Evolutionary conservation across 1,140 invertebrate species (phyloP), one percentile per base, ranked within the genome.

Genomic region (Sarcophaga bullata): DNA sequence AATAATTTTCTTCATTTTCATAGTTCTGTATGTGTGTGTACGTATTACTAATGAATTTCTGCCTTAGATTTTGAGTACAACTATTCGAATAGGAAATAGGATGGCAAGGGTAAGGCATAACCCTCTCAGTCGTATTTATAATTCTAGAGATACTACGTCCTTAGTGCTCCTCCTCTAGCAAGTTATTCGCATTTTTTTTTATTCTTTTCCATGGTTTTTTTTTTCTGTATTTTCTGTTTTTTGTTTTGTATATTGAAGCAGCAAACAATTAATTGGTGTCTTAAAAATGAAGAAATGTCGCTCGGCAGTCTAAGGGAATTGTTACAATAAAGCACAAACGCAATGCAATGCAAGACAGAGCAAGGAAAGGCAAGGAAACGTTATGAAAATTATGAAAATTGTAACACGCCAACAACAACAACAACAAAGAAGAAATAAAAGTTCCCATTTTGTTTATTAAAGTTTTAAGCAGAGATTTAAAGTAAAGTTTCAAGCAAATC

Each of bases 1-100:
- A 78, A 78, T 50, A 50, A 50, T 78, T 49, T 78, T 78, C 75
- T 78, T 49, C 75, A 78, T 52, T 48, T 78, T 52, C 75, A 50
- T 37, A 78, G 75, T 49, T 48, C 4, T 37, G 25, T 37, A 37
- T 37, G 4, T 37, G 25, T 37, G 25, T 37, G 25, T 37, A 37
- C 25, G 73, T 50, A 78, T 19, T 49, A 78, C 75, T 78, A 78
- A 78, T 78, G 75, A 78, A 78, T 78, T 78, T 78, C 75, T 78
- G 50, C 48, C 48, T 52, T 19, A 78, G 17, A n/a, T 78, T 50
- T 2, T 8, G 25, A 17, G 50, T 47, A 10, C 25, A 46, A 78
- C 37, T 46, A 19, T 17, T 49, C 15, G 6, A 49, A 15, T 72
- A 4, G 62, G 62, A 25, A 8, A 72, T 25, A 0, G 17, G 17